These are phyloP conservation scores for Castor canadensis DNA, from an alignment of 2,113 vertebrate genomes.

Conservation along the genomic window DNA sequence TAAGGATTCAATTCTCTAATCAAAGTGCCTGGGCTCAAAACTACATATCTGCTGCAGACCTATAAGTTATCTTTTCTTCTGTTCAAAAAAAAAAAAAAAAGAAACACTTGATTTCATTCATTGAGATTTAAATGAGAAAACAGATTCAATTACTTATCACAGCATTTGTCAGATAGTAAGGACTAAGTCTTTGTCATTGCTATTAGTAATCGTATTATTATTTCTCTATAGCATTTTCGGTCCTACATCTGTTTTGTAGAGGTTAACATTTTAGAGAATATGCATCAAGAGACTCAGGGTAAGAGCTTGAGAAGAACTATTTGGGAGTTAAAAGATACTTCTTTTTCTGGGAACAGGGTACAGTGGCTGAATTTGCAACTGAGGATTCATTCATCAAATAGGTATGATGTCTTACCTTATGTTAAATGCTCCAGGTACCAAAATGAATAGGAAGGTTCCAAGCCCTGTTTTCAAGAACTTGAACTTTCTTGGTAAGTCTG, in stretches of 20 bases:
- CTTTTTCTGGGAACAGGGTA: too few relatives aligned
- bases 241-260: background rate
- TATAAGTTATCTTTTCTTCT: background rate
- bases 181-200: background rate
- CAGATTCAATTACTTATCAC: background rate
- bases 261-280: background rate
- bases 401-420: background rate
- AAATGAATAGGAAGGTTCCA: background rate
- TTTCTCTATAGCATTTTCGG: background rate
- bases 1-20: conserved; percentile 6
- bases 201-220: too few relatives aligned
- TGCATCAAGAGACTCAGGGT: background rate
- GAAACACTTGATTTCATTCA: background rate
- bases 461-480: background rate
- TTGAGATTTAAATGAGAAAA: background rate
- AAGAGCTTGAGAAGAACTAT: background rate
- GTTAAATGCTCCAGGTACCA: background rate
- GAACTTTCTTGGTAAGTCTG: background rate
- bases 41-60: background rate
- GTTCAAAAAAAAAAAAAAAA: background rate
- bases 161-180: background rate
- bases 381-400: background rate
- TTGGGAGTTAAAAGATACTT: background rate
- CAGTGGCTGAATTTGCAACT: background rate
- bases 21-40: background rate